A percentile compares a stretch with the other conserved stretches of the same genome.
phyloP scores from a whole-genome alignment of 2,797 vertebrate genomes.

The Scolopax rusticola region DNA sequence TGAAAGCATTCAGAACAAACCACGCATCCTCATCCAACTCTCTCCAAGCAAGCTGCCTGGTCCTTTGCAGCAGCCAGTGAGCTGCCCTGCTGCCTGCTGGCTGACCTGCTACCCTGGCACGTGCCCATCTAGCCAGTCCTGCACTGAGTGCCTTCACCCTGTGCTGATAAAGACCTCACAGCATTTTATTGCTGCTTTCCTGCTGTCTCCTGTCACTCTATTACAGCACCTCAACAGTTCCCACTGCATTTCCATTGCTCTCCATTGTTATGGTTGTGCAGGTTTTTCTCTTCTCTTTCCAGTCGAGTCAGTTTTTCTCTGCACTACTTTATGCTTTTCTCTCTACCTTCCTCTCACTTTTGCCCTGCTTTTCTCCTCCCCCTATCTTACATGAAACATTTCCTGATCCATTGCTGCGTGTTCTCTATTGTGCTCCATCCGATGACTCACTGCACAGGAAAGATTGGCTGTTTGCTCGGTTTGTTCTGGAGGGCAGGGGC shows the following conservation, averaged over 20 bases:
- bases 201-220: neutral
- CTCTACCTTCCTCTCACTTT: constrained; percentile 15
- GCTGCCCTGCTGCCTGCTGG: neutral
- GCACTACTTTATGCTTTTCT: neutral
- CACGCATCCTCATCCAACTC: neutral
- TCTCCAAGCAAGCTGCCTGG: neutral
- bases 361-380: constrained; percentile 14
- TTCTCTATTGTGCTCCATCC: constrained; percentile 42
- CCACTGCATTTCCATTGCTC: neutral
- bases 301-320: neutral
- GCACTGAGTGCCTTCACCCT: neutral
- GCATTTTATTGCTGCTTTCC: neutral
- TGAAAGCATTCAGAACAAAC: neutral
- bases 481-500: constrained; percentile 8
- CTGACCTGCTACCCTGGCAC: neutral
- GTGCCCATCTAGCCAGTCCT: neutral
- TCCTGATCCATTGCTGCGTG: neutral
- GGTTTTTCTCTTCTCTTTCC: neutral
- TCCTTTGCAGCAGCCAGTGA: neutral
- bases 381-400: neutral
- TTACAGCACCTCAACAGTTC: neutral
- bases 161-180: neutral
- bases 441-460: constrained; percentile 50
- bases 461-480: neutral
- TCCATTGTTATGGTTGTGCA: neutral